phyloP scores from a whole-genome alignment of 2,113 vertebrate genomes.

The Hystrix cristata region DNA sequence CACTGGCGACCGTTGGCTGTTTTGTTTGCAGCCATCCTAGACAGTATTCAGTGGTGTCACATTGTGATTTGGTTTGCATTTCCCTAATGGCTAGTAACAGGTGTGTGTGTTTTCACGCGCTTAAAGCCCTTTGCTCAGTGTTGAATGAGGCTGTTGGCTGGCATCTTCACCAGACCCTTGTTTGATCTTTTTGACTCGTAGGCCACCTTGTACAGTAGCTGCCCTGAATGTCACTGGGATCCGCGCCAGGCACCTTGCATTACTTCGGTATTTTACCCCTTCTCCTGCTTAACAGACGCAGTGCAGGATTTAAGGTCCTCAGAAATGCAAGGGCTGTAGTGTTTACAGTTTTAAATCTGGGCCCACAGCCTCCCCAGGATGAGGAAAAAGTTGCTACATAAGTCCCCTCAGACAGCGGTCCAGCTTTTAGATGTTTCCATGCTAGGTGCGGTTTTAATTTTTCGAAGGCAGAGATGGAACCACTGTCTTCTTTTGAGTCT shows the following conservation, averaged over 20 bases:
- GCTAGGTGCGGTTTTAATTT: background rate
- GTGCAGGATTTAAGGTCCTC: background rate
- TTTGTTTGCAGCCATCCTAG: accelerated
- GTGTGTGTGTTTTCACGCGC: background rate
- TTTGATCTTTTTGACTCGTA: background rate
- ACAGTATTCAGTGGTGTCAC: accelerated
- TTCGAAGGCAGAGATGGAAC: background rate
- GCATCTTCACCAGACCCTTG: background rate
- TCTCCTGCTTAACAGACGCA: background rate
- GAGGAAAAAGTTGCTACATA: background rate
- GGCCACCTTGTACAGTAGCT: background rate
- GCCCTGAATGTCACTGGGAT: background rate
- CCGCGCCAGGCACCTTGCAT: background rate
- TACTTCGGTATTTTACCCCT: background rate
- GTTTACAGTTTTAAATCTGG: background rate
- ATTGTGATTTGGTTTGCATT: accelerated
- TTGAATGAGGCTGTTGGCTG: background rate
- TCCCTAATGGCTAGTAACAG: accelerated
- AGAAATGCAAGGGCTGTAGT: background rate
- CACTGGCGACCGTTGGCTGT: accelerated
- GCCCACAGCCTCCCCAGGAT: background rate
- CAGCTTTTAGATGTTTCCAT: background rate
- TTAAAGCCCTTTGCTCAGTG: background rate
- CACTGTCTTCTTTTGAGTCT: background rate
- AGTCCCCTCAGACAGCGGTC: background rate